Percentiles rank a stretch among this genome's conserved stretches.
These are phyloP conservation scores for Reticulitermes lucifugus DNA, from an alignment of 2,888 invertebrate species.

Conservation along the genomic window DNA sequence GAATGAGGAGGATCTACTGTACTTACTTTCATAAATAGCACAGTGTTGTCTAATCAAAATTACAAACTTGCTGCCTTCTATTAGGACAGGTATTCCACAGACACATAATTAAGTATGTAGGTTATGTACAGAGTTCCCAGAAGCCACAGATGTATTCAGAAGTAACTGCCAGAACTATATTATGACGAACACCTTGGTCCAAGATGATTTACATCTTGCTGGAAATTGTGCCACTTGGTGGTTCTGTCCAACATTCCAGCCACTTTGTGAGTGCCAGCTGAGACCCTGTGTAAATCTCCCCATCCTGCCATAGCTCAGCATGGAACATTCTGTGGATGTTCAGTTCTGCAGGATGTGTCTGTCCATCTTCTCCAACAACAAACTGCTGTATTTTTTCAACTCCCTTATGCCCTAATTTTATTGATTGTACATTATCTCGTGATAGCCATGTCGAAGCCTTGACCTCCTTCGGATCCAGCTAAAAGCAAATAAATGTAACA, in stretches of 20 bases:
- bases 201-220: slow-evolving; percentile 10
- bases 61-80: too few species aligned
- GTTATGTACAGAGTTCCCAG: too few species aligned
- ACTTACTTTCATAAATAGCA: too few species aligned
- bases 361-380: slow-evolving; percentile 33
- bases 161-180: too few species aligned
- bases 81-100: too few species aligned
- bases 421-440: slow-evolving; percentile 26
- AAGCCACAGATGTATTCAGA: too few species aligned
- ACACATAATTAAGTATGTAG: too few species aligned
- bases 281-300: slow-evolving; percentile 50
- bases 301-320: slow-evolving; percentile 45
- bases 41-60: too few species aligned
- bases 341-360: slow-evolving; percentile 11
- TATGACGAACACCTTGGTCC: too few species aligned
- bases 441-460: slow-evolving; percentile 61
- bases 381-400: slow-evolving; percentile 33
- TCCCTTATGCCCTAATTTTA: slow-evolving; percentile 2
- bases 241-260: slow-evolving; percentile 35
- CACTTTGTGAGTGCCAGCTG: slow-evolving; percentile 52
- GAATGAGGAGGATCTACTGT: too few species aligned
- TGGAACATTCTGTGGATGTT: slow-evolving; percentile 49
- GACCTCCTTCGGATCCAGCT: slow-evolving; percentile 60
- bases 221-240: not conserved
- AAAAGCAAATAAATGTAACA: slow-evolving; percentile 49